Evolutionary conservation across 53 echinoderm and acorn worm genomes (phyloP), one percentile per base, ranked within the genome.

Genomic region (Henricia sp.): DNA sequence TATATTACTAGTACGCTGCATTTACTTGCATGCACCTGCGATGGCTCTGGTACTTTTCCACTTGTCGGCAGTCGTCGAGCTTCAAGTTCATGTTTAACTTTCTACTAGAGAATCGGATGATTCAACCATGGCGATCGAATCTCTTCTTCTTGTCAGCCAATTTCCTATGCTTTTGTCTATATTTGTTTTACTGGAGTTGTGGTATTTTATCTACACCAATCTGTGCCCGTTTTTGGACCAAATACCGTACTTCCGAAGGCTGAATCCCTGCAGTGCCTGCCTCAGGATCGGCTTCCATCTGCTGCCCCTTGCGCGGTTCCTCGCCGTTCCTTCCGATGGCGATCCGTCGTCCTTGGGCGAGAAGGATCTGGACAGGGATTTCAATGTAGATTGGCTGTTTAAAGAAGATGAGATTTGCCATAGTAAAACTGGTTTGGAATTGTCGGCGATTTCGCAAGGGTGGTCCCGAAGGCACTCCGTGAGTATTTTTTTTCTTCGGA

Each of bases 141-240:
- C 92, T 27, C 70, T 95, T n/a, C 82, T 95, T 39, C 70, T 95
- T 34, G 62, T 95, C 33, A 87, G 95, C 42, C 95, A 95, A 50
- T 85, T 95, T 54, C 95, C 95, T 23, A 89, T 89, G 59, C 87
- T 92, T 17, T 54, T 95, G 68, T 87, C 92, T n/a, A 90, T 95
- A 35, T 95, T 95, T 50, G 88, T 95, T 13, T 70, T 90, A 9
- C 85, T 95, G 6, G 91, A 95, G 68, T 53, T 92, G 8, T 95
- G 95, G 95, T 95, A 92, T 64, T 95, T 92, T 48, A 87, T 95
- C 52, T 95, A 95, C 88, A 92, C 89, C 51, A 92, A 95, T 66
- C 88, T 95, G 50, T 90, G 92, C 33, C 95, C 95, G 37, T 95
- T 95, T 55, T 50, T 92, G 21, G 89, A 92, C 67, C 92, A 85